Conservation (phyloP, 2,888 invertebrate species). For the Cancer borealis region DNA sequence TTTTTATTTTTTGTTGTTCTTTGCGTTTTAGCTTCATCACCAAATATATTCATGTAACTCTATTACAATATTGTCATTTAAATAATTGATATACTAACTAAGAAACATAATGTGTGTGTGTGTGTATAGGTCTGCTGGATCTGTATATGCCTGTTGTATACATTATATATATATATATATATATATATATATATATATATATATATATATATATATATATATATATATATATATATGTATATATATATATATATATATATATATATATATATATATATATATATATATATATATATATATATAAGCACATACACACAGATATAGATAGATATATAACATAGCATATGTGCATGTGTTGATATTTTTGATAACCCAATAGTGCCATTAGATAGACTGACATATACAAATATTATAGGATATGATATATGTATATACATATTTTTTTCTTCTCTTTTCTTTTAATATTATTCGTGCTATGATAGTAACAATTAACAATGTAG, state of each 20-base stretch:
- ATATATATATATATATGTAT: too few species aligned
- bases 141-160: constrained; percentile 24
- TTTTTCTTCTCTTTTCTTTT: neutral
- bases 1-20: too few species aligned
- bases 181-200: constrained; percentile 35
- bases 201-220: neutral
- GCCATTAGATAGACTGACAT: constrained; percentile 30
- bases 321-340: neutral
- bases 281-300: too few species aligned
- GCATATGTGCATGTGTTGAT: constrained; percentile 7
- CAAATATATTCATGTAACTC: too few species aligned
- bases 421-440: constrained; percentile 49
- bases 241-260: neutral
- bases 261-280: constrained; percentile 4
- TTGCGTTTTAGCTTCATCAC: too few species aligned
- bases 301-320: neutral
- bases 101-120: neutral
- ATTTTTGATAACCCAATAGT: constrained; percentile 18
- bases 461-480: neutral
- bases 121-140: neutral
- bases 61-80: too few species aligned
- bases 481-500: neutral
- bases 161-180: constrained; percentile 45
- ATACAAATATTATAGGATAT: constrained; percentile 13
- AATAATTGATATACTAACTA: too few species aligned